Evolutionary conservation across 2,888 invertebrate genomes (phyloP), one percentile per base, ranked within the genome.

Genomic region (Uropetala carovei): DNA sequence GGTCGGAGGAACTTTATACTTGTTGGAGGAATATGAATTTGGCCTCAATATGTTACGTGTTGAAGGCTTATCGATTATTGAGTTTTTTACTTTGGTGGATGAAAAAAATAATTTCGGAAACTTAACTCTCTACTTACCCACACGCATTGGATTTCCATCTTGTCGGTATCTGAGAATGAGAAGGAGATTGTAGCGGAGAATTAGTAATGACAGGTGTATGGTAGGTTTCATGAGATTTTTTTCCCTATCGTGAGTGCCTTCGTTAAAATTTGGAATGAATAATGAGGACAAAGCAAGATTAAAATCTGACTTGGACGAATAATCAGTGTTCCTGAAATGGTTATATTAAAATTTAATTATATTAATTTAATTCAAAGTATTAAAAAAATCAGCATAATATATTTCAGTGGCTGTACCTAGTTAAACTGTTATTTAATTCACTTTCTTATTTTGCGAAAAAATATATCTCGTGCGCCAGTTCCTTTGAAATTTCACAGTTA

Each of bases 21-120:
- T 89, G 89, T 89, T 64, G 89, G 64, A 43, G 89, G 64, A 89
- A 68, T 89, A 89, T 89, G 89, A 89, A 68, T 89, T 89, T 89
- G 43, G 68, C 89, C 43, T 64, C 64, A 18, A 89, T 86, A 89
- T 89, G 43, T 60, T 89, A 64, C 64, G 60, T 60, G 68, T 59
- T 60, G 86, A 86, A 60, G 57, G 86, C 30, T 30, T 75, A 75
- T 75, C 75, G 75, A 75, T 75, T 75, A 75, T 75, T 9, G 75
- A 75, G 22, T 75, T 75, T 75, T 27, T 75, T 27, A 75, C 75
- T 75, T 75, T 75, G 13, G 11, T 27, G 75, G 27, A 75, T 27
- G 22, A 75, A 75, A 75, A 68, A 68, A 43, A 43, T 68, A 18
- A 68, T 68, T 68, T 27, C 68, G n/a, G 43, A 43, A 43, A 43